Evolutionary conservation across 2,797 vertebrate species (phyloP).

Genomic region (Phrynocephalus guinanensis): DNA sequence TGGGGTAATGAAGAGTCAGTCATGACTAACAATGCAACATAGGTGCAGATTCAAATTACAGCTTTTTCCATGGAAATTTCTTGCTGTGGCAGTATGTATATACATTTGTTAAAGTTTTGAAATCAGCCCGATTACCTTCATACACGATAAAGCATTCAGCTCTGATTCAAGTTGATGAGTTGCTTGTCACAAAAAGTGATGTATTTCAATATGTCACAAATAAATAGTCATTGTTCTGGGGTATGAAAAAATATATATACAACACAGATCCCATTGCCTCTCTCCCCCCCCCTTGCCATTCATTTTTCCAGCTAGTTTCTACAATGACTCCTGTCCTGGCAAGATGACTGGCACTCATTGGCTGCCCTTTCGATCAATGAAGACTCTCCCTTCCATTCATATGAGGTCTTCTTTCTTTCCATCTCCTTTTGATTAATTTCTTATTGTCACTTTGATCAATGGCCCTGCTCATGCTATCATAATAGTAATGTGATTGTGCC

Average conservation of each 20-base stretch:
- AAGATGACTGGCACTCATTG: background rate
- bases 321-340: background rate
- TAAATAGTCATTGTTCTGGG: background rate
- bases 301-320: background rate
- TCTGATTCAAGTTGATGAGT: constrained; percentile 22
- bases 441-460: constrained; percentile 55
- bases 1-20: too few relatives aligned
- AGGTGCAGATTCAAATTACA: background rate
- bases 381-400: background rate
- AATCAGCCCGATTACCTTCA: constrained; percentile 18
- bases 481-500: constrained; percentile 42
- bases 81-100: constrained; percentile 57
- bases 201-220: constrained; percentile 16
- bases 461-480: constrained; percentile 36
- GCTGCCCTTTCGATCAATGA: constrained; percentile 8
- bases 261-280: background rate
- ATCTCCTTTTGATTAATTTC: constrained; percentile 32
- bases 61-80: constrained; percentile 56
- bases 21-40: too few relatives aligned
- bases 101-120: background rate
- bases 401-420: constrained; percentile 39
- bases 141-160: accelerated
- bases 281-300: background rate
- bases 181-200: background rate
- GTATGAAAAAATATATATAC: background rate